Base-by-base conservation (phyloP, 2,113 vertebrate species). In the Platichthys stellatus region DNA sequence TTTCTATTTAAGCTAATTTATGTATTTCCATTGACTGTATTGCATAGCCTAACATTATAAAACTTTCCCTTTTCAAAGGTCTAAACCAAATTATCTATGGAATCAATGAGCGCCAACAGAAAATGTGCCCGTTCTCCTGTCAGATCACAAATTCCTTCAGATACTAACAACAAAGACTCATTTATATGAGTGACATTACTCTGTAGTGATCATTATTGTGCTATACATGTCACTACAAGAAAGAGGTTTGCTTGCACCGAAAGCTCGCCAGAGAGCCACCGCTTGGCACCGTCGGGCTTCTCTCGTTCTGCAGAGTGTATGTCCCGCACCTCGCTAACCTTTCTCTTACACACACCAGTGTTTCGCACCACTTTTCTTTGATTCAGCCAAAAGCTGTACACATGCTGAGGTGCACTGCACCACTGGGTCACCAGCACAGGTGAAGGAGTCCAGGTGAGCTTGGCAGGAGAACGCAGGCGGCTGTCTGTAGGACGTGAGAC, bases 391-490 rank as follows among this genome's bases (percentile, higher is more conserved):
- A 54, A 62, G 86, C 86, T 72, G 73, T 54, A 84, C 88, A 85
- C 80, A 75, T 69, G 65, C 75, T 69, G 81, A 77, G 69, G 73
- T 69, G 67, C 60, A 57, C 64, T 5, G 66, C 82, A 87, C 71
- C 87, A 94, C 88, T 89, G 80, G 91, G 94, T 93, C 93, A 89
- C 67, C 76, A 88, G 92, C 74, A 26, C 82, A 88, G 88, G 86
- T 92, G 89, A 93, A 93, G 88, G 94, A 92, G 90, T 63, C 76
- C 90, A 82, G 93, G 91, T 94, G 83, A 91, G 88, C 85, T 92
- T 94, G 92, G 92, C 92, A 92, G 81, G 59, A 79, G 88, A 88
- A 88, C 72, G 86, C 85, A 92, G 83, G 9, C 64, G 81, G 69
- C 75, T 65, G 78, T 90, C 76, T 89, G 83, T 74, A 83, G 79